These are phyloP conservation scores for Macrosteles quadrilineatus DNA, from an alignment of 1,140 invertebrate genomes.

Conservation along the genomic window DNA sequence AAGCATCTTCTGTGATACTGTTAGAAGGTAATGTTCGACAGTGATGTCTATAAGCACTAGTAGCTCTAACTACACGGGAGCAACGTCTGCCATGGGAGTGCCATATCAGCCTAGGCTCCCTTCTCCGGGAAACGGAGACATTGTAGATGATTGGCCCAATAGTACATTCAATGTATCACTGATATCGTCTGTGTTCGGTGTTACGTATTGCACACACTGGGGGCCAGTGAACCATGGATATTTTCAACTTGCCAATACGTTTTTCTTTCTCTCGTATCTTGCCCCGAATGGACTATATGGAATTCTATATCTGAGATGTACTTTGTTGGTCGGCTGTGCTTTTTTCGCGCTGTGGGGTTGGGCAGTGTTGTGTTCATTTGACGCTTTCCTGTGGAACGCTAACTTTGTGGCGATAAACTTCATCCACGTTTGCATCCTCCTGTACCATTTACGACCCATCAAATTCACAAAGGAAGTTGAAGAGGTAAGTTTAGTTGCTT, in stretches of 20 bases:
- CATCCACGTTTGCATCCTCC: constrained; percentile 75
- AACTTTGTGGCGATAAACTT: constrained; percentile 81
- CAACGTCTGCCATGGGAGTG: constrained; percentile 13
- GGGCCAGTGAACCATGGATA: constrained; percentile 67
- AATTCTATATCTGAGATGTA: constrained; percentile 73
- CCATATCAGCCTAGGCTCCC: constrained; percentile 4
- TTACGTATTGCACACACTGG: constrained; percentile 49
- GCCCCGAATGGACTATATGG: constrained; percentile 78
- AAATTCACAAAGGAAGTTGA: constrained; percentile 84
- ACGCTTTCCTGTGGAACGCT: constrained; percentile 84
- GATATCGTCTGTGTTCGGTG: constrained; percentile 28
- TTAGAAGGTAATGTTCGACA: neutral
- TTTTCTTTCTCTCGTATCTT: constrained; percentile 77
- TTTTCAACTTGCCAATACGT: constrained; percentile 82
- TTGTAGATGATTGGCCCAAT: constrained; percentile 24
- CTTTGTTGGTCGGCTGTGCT: constrained; percentile 73
- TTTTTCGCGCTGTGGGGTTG: constrained; percentile 81
- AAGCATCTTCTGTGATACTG: constrained; percentile 7
- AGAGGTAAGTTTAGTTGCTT: constrained; percentile 67
- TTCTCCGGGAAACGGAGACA: neutral
- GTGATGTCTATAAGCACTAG: constrained; percentile 16
- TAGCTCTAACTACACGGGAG: constrained; percentile 5
- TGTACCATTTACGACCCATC: constrained; percentile 79
- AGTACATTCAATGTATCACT: constrained; percentile 26
- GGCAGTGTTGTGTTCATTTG: constrained; percentile 79